Evolutionary conservation across 2,797 vertebrate species (phyloP), one percentile per base, ranked within the genome.

Genomic region (Peromyscus melanophrys): DNA sequence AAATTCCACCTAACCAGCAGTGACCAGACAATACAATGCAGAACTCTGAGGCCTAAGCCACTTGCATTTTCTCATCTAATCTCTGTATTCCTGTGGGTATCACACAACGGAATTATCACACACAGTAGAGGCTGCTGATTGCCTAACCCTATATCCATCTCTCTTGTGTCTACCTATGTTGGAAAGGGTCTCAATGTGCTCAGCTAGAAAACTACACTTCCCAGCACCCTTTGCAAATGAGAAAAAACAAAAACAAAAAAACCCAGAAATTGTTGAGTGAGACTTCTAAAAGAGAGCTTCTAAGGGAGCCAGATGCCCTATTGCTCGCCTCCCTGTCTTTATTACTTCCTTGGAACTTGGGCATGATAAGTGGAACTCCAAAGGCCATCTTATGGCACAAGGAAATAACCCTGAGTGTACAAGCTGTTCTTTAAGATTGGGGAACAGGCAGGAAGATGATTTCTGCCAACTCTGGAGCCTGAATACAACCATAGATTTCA

Each of bases 171-270:
- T 52, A 73, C 31, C 29, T 85, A 6, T 43, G 27, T 78, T 67
- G 37, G 59, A 87, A 57, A 94, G 71, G 17, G 43, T 59, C 81
- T 90, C 46, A 1, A 17, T 21, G 55, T 69, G 4, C 29, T 37
- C 55, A 19, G 27, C 84, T 90, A 73, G 52, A 77, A 96, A 96
- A 95, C 43, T 17, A 25, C 3, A 91, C 65, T 89, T 95, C 85
- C 52, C 88, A 69, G 55, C 21, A 80, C 16, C 46, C 21, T 92
- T 84, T 96, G 67, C 78, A 90, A 34, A 65, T 67, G 76, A 4
- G 17, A 3, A 14, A 19, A 93, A 95, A 46, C 31, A 92, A 95
- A 59, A 49, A 14, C 23, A 92, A 95, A 55, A n/a, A 92, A 95
- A 59, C 86, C n/a, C 43, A 34, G 17, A 89, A 89, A 37, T n/a